Base-by-base conservation (phyloP, 2,113 vertebrate genomes). In the Pluvialis apricaria region DNA sequence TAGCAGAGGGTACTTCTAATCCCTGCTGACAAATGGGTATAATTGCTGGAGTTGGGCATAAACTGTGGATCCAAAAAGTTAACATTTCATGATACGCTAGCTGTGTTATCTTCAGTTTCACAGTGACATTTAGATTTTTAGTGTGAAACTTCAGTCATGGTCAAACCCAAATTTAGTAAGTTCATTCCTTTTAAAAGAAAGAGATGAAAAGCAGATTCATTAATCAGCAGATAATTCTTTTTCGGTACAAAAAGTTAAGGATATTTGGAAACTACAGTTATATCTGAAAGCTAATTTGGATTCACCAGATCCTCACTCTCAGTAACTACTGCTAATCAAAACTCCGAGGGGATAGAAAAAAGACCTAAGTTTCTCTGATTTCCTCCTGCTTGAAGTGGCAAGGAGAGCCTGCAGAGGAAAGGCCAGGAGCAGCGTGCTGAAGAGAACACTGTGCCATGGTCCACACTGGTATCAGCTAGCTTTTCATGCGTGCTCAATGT, bases 71-170 rank as follows among this genome's bases (percentile, higher is more conserved):
- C 31, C 38, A 58, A 16, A 16, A 58, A 72, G 51, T 44, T 57
- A 57, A 57, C 0, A 1, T n/a, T n/a, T 21, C 31, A 79, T 2
- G 4, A 58, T 36, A 62, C 1, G 1, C 29, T 40, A 62, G 55
- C 55, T 64, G 31, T 62, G 25, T 49, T 61, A 70, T 62, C 71
- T 78, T 78, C 57, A 54, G 28, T 69, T 76, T 69, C 38, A 76
- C 19, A 54, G 62, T 25, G 54, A 77, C 57, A 57, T 57, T 57
- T 36, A 44, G 40, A 70, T 13, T 31, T 70, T 1, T 15, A 40
- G 15, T 44, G 32, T 1, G 1, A 47, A 47, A 42, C 21, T 36
- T 79, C 51, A 72, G 36, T 17, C 44, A 79, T 5, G 36, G 36
- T 72, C 32, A 79, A 42, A 65, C 28, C 10, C 26, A 85, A 25